Evolutionary conservation across 1,140 invertebrate genomes (phyloP), one percentile per base, ranked within the genome.

Genomic region (Lerema accius): DNA sequence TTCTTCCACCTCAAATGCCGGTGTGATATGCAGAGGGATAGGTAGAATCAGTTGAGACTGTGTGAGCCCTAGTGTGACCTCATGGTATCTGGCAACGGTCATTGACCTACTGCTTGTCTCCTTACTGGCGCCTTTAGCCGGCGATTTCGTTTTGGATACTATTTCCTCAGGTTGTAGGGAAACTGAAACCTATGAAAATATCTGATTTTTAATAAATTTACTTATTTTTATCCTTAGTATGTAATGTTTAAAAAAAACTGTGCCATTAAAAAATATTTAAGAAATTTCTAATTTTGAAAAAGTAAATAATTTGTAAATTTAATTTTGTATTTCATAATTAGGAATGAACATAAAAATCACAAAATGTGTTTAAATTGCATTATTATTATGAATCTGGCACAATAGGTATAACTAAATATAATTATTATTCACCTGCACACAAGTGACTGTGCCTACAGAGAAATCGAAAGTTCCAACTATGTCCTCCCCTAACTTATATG

Each of bases 401-500:
- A n/a, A n/a, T n/a, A n/a, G n/a, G n/a, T n/a, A n/a, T n/a, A n/a
- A n/a, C n/a, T n/a, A n/a, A n/a, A n/a, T n/a, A n/a, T n/a, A n/a
- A n/a, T n/a, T n/a, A n/a, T n/a, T n/a, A n/a, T n/a, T n/a, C n/a
- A 98, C 96, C 93, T 98, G 97, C 62, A 98, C 95, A 92, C 98
- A 99, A n/a, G 95, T 95, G 1, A 99, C 96, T 58, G 95, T 96
- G 1, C 96, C 95, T 66, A 96, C 95, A 17, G 94, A 95, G 86
- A 99, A 99, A 86, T 99, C 98, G 91, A 99, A 96, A 11, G 97
- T 97, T 2, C 98, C 98, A 58, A 99, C 95, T 82, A 99, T 98
- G 78, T 99, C 98, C 91, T 99, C 98, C 6, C 98, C 98, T 2
- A 99, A 91, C 90, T 98, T 97, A 82, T 98, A 99, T 0, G 96